Conservation (phyloP, 2,888 invertebrate species). For the Pristionchus maxplancki region DNA sequence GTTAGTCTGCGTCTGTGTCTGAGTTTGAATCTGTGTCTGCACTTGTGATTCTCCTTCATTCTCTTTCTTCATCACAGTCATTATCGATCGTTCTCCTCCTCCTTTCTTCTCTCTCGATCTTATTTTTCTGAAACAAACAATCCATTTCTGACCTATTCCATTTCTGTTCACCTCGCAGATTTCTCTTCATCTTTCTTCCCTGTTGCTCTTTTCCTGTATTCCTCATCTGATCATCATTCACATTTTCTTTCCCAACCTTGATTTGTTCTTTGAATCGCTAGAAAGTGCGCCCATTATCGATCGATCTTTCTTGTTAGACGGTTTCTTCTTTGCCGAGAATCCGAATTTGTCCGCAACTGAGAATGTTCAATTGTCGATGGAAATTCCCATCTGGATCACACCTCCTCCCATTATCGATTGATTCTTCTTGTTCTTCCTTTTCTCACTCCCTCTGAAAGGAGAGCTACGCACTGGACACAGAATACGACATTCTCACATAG, state of each 20-base stretch:
- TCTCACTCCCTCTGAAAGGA: not conserved
- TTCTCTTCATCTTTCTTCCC: not conserved
- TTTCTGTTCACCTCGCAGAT: not conserved
- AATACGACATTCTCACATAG: not conserved
- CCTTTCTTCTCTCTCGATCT: not conserved
- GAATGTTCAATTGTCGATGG: not conserved
- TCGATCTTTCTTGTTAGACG: not conserved
- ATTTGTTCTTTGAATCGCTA: not conserved
- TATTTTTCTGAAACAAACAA: not conserved
- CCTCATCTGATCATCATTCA: not conserved
- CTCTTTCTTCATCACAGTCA: constrained; percentile 12
- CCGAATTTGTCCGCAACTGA: constrained; percentile 6
- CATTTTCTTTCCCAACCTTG: not conserved
- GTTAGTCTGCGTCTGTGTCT: not conserved
- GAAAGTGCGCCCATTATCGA: not conserved
- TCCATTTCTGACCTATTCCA: not conserved
- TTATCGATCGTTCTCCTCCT: constrained; percentile 35
- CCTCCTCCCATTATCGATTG: constrained; percentile 41
- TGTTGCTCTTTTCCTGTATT: not conserved
- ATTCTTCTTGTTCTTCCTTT: constrained; percentile 18
- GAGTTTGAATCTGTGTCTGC: not conserved
- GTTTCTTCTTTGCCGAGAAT: not conserved
- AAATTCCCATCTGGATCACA: not conserved
- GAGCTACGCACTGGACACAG: not conserved
- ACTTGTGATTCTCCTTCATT: not conserved